A percentile compares a stretch with the other conserved stretches of the same genome.
These are phyloP conservation scores for Burhinus oedicnemus DNA, from an alignment of 2,113 vertebrate species.

Conservation along the genomic window DNA sequence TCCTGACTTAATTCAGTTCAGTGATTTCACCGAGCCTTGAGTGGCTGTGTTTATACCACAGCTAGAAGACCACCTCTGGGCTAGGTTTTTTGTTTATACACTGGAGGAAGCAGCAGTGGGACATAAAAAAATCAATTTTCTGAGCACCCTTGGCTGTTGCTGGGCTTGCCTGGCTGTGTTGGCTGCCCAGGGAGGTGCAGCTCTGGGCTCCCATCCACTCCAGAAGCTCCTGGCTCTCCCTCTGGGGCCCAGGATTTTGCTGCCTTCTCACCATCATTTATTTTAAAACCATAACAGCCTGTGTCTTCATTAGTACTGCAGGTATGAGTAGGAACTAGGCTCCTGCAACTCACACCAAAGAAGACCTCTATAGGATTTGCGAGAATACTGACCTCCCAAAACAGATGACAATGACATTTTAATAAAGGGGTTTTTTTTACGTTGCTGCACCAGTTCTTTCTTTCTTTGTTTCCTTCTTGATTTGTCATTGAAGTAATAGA, in stretches of 20 bases:
- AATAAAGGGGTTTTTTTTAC: not conserved
- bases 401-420: not conserved
- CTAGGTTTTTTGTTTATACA: not conserved
- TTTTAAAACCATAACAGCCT: not conserved
- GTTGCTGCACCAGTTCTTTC: conserved; percentile 59
- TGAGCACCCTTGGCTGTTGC: not conserved
- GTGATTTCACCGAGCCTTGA: rapidly evolving
- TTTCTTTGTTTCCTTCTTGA: conserved; percentile 43
- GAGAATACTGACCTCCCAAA: not conserved
- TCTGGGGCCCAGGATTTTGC: not conserved
- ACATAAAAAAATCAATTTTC: not conserved
- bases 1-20: not conserved
- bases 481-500: conserved; percentile 17
- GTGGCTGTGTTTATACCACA: not conserved
- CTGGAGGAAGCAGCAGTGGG: not conserved
- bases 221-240: not conserved
- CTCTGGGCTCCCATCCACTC: not conserved
- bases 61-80: not conserved
- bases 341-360: not conserved
- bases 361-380: not conserved
- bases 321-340: not conserved
- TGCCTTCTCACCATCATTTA: not conserved
- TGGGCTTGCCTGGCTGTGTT: not conserved
- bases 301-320: not conserved
- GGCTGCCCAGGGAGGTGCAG: not conserved